Base-by-base conservation (phyloP, 2,113 vertebrate species). In the Trogon melanurus region DNA sequence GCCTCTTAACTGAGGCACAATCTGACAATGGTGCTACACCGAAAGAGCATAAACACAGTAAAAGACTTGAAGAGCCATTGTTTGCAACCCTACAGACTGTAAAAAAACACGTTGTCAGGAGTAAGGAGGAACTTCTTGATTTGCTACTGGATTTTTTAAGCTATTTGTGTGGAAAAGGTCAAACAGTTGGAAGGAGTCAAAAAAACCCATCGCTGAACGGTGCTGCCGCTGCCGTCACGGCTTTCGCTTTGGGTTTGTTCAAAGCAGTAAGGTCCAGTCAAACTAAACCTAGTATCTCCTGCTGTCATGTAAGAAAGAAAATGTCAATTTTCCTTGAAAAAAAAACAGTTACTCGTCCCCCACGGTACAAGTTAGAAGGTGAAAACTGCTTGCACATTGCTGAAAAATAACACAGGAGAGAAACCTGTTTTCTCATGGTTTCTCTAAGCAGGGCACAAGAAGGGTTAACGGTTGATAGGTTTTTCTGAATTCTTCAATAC, bases 151-250 rank as follows among this genome's bases (percentile, higher is more conserved):
- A 56, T 25, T 54, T 93, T 45, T 64, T 62, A 78, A 66, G 47
- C 36, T 71, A 14, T 85, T 93, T 91, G 44, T 70, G 66, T 32
- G 17, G 30, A 62, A 36, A 29, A 15, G 13, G 71, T 88, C 71
- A 92, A 94, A 79, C 32, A 79, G 50, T 90, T 78, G 91, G 79
- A 96, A 94, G 82, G 20, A 78, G 16, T 41, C 13, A 25, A 65
- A 58, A 64, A 26, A 71, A 36, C 60, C 92, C 30, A 89, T 56
- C 61, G 87, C 72, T 85, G 69, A 87, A 81, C 13, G 8, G 64
- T 27, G 62, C n/a, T 65, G 60, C 22, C 8, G 29, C 54, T 92
- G 41, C 67, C 34, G 62, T 69, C 65, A 71, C 14, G 30, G 58
- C 75, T 83, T 96, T 92, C 79, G 51, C 57, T 75, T 51, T 62